Percentiles rank a stretch among this genome's conserved stretches.
Evolutionary conservation across 1,140 invertebrate genomes (phyloP).

Genomic region (Trialeurodes vaporariorum): DNA sequence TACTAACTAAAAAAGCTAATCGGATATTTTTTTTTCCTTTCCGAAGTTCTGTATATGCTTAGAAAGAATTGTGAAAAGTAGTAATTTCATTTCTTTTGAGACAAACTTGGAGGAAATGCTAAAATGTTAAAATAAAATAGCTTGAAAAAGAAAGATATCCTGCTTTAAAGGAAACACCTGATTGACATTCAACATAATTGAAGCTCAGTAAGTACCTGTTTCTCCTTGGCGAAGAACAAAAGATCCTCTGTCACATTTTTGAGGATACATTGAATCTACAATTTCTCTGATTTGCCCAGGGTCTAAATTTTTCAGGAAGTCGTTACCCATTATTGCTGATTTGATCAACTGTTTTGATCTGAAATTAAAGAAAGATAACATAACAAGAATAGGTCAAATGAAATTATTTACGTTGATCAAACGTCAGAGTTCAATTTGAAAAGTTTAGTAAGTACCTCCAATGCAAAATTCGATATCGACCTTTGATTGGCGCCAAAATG

Average conservation of each 20-base stretch:
- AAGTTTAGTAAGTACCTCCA: too few species aligned
- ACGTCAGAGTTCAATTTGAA: too few species aligned
- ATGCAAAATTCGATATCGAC: too few species aligned
- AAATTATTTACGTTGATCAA: too few species aligned
- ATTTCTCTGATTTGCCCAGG: conserved; percentile 65
- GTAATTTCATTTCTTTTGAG: conserved; percentile 15
- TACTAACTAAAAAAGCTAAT: too few species aligned
- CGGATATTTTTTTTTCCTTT: too few species aligned
- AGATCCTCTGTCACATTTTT: conserved; percentile 56
- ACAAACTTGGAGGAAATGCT: conserved; percentile 5
- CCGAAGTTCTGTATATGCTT: too few species aligned
- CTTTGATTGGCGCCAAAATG: too few species aligned
- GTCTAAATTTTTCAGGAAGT: conserved; percentile 86
- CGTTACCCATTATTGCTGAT: conserved; percentile 69
- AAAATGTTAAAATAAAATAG: neutral
- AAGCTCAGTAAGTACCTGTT: conserved; percentile 38
- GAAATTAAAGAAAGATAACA: conserved; percentile 12
- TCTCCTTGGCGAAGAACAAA: conserved; percentile 82
- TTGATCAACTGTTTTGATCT: conserved; percentile 55
- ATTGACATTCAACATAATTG: neutral
- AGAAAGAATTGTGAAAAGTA: conserved; percentile 8
- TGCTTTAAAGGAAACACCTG: neutral
- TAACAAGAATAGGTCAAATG: too few species aligned
- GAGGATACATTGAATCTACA: conserved; percentile 83
- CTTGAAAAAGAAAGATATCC: neutral